A percentile compares a stretch with the other conserved stretches of the same genome.
These are phyloP conservation scores for Anhinga anhinga DNA, from an alignment of 2,113 vertebrate genomes.

Conservation along the genomic window DNA sequence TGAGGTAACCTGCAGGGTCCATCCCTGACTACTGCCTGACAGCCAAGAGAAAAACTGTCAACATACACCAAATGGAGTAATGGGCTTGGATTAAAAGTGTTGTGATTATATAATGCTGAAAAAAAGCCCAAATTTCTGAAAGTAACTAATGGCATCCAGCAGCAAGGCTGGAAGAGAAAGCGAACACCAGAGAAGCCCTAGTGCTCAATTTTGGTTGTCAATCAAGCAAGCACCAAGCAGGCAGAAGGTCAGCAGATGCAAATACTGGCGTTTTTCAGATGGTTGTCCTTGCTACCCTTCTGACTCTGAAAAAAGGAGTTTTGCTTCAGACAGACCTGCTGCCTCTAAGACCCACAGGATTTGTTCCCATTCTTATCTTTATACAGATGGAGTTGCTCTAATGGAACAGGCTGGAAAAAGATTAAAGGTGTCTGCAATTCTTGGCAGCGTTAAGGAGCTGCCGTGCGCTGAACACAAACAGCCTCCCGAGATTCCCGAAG, in stretches of 20 bases:
- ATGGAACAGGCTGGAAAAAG: background rate
- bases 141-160: background rate
- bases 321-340: background rate
- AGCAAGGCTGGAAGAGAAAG: background rate
- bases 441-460: accelerated
- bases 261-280: background rate
- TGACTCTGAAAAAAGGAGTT: background rate
- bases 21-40: background rate
- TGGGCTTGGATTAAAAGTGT: background rate
- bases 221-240: background rate
- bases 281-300: background rate
- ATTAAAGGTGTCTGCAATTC: background rate
- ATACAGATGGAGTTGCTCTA: background rate
- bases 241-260: background rate
- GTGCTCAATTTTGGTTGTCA: background rate
- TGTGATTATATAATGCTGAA: background rate
- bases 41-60: background rate
- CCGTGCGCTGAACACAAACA: background rate
- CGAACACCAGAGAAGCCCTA: background rate
- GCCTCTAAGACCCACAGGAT: background rate
- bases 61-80: background rate
- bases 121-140: background rate
- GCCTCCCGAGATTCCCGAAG: accelerated
- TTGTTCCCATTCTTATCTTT: background rate
- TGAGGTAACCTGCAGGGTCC: background rate